Evolutionary conservation across 2,113 vertebrate species (phyloP), one percentile per base, ranked within the genome.

Genomic region (Grantiella picta): DNA sequence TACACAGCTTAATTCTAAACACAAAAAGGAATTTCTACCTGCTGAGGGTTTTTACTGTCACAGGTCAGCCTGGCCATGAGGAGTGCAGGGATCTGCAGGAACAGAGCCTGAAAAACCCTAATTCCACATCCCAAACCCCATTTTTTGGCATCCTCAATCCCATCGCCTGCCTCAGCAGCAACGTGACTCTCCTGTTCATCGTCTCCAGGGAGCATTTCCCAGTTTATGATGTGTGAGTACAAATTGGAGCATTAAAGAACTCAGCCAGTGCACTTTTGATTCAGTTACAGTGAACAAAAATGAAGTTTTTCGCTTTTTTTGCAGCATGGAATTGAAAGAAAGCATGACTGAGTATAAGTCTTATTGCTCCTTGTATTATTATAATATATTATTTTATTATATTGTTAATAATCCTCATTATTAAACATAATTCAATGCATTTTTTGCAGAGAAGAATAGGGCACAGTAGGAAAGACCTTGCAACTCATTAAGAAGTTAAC

Each of bases 221-320:
- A 0, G 86, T 98, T 61, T 99, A 99, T 35, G 98, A 99, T n/a
- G 78, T 98, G 99, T 99, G 85, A 98, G 97, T 97, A 61, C 70
- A 28, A 28, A 7, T 35, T 38, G 54, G 29, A 56, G 36, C 5
- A 0, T 1, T 21, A 4, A 25, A 33, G 1, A 47, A 10, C 12
- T 53, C 77, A 13, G 5, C 28, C 7, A 31, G 54, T 3, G 19
- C 12, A 2, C 6, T 66, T 57, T 22, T 4, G 11, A 8, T 7
- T 17, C 27, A 31, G 24, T 18, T n/a, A 7, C 7, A 79, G 40
- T 56, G 42, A 75, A 53, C 27, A n/a, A 24, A 27, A 20, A 19
- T 38, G 72, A 45, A 49, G 40, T 24, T 52, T 65, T 28, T 17
- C 40, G n/a, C 33, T 21, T 49, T 38, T 40, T 57, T 47, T 16